Percentiles rank a stretch among this genome's conserved stretches.
phyloP scores from a whole-genome alignment of 2,113 vertebrate genomes.

The Nycticryphes semicollaris region DNA sequence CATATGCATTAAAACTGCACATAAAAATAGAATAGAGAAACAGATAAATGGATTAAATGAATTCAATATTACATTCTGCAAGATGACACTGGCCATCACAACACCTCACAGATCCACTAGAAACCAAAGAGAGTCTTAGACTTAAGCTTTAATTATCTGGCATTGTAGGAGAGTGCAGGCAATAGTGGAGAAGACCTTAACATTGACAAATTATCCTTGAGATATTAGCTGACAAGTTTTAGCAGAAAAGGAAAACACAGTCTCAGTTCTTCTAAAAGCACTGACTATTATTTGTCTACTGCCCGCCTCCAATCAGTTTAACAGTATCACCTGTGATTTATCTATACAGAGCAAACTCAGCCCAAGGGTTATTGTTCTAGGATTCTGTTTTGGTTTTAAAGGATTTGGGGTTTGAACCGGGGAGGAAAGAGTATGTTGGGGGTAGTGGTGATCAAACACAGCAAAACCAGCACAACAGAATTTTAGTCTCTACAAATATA shows the following conservation, averaged over 20 bases:
- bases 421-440: fast-evolving
- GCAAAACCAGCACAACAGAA: neutral
- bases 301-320: neutral
- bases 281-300: neutral
- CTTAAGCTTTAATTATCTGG: neutral
- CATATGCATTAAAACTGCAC: neutral
- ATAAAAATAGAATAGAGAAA: neutral
- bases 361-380: neutral
- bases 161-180: neutral
- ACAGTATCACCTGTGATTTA: neutral
- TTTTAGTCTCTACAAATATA: neutral
- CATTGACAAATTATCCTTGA: neutral
- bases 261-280: neutral
- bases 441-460: neutral
- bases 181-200: neutral
- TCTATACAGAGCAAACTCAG: neutral
- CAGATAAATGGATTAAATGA: neutral
- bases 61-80: neutral
- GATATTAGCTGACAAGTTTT: neutral
- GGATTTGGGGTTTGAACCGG: neutral
- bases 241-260: neutral
- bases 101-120: neutral
- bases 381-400: neutral
- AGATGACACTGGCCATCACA: neutral
- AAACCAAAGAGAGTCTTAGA: neutral